Conservation (phyloP, 2,797 vertebrate species). For the Betta splendens region DNA sequence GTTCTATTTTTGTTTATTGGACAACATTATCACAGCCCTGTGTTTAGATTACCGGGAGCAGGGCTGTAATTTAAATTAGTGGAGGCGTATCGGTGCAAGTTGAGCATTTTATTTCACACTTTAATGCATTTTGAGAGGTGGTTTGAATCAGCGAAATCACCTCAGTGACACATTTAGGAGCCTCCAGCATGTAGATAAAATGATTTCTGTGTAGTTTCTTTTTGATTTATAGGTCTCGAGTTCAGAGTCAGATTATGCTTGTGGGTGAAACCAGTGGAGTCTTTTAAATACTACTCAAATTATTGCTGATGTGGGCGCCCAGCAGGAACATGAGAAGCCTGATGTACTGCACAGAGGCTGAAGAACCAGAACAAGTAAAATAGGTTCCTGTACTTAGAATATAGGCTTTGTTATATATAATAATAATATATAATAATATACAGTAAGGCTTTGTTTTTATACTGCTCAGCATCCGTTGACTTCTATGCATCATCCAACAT, state of each 20-base stretch:
- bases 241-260: conserved; percentile 1
- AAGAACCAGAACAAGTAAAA: conserved; percentile 3
- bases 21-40: too few relatives aligned
- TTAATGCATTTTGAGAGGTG: conserved; percentile 3
- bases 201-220: not conserved
- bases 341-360: not conserved
- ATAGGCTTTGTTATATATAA: too few relatives aligned
- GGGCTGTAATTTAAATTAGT: conserved; percentile 9
- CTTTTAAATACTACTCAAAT: conserved; percentile 4
- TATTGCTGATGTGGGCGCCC: conserved; percentile 2
- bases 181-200: too few relatives aligned
- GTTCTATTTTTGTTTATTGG: not conserved
- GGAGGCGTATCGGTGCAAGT: not conserved
- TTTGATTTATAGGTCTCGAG: conserved; percentile 5
- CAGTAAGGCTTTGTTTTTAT: too few relatives aligned
- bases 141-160: conserved; percentile 6
- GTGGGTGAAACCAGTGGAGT: not conserved
- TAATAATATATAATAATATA: too few relatives aligned
- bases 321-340: not conserved
- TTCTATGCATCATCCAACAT: not conserved
- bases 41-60: conserved; percentile 3
- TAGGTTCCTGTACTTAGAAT: conserved; percentile 9
- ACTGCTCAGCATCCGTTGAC: conserved; percentile 7
- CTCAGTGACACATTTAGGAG: too few relatives aligned
- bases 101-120: conserved; percentile 9